Conservation (phyloP, 2,113 vertebrate species). For the Poecile atricapillus region DNA sequence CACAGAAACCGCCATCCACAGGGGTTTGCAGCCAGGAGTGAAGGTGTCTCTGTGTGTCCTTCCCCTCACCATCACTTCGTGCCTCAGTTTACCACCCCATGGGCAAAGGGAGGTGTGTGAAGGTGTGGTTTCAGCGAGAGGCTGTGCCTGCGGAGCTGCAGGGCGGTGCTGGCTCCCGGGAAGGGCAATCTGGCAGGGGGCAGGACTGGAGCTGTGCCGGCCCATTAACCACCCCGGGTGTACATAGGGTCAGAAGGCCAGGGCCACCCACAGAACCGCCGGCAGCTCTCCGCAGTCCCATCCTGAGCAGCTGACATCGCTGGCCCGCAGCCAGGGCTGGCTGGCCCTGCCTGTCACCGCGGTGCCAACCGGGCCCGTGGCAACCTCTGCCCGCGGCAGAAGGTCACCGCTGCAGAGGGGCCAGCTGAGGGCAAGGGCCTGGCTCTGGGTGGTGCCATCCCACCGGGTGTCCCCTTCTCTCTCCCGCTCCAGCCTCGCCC, state of each 20-base stretch:
- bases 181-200: not conserved
- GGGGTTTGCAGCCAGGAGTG: not conserved
- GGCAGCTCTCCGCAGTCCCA: not conserved
- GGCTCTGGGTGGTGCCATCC: not conserved
- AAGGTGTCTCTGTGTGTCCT: fast-evolving
- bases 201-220: not conserved
- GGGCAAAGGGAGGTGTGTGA: not conserved
- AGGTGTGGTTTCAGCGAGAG: not conserved
- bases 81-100: not conserved
- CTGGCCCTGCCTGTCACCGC: not conserved
- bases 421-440: not conserved
- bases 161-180: fast-evolving
- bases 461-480: not conserved
- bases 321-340: not conserved
- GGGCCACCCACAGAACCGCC: not conserved
- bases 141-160: fast-evolving
- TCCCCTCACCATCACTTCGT: too few relatives aligned
- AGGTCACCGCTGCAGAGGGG: conserved; percentile 1
- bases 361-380: not conserved
- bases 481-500: not conserved
- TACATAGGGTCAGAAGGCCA: conserved; percentile 35
- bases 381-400: conserved; percentile 21
- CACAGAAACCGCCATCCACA: fast-evolving
- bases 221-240: conserved; percentile 52
- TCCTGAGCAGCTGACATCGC: conserved; percentile 24